Evolutionary conservation across 2,113 vertebrate species (phyloP).

Genomic region (Coptodon rendalli): DNA sequence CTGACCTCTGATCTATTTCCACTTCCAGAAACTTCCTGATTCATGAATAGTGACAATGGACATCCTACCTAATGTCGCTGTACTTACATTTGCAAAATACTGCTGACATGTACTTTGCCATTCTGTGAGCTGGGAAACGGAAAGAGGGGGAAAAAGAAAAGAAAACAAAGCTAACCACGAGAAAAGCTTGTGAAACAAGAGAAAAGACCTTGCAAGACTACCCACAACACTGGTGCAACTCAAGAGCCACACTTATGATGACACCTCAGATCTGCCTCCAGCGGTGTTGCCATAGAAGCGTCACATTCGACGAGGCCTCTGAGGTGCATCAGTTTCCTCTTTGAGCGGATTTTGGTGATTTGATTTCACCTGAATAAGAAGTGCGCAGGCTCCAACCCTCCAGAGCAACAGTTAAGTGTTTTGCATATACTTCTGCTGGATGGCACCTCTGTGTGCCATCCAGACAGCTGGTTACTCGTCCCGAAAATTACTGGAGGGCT

Average conservation of each 20-base stretch:
- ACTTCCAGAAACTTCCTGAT: not conserved
- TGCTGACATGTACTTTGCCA: not conserved
- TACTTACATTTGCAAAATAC: not conserved
- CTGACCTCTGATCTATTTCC: not conserved
- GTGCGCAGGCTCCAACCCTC: fast-evolving
- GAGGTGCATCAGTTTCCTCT: not conserved
- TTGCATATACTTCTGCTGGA: not conserved
- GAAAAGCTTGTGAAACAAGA: not conserved
- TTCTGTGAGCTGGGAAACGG: not conserved
- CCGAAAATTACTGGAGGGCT: not conserved
- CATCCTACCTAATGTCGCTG: not conserved
- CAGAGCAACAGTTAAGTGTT: not conserved
- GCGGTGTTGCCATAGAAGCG: not conserved
- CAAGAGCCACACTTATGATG: not conserved
- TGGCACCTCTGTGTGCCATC: not conserved
- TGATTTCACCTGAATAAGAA: not conserved
- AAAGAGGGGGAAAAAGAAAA: not conserved
- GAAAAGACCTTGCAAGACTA: not conserved
- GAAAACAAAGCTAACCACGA: not conserved
- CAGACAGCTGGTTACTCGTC: not conserved
- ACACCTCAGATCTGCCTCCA: not conserved
- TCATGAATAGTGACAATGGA: not conserved
- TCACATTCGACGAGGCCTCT: not conserved
- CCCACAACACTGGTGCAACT: not conserved
- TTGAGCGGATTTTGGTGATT: not conserved